Base-by-base conservation (phyloP, 1,140 invertebrate species). In the Apis cerana region DNA sequence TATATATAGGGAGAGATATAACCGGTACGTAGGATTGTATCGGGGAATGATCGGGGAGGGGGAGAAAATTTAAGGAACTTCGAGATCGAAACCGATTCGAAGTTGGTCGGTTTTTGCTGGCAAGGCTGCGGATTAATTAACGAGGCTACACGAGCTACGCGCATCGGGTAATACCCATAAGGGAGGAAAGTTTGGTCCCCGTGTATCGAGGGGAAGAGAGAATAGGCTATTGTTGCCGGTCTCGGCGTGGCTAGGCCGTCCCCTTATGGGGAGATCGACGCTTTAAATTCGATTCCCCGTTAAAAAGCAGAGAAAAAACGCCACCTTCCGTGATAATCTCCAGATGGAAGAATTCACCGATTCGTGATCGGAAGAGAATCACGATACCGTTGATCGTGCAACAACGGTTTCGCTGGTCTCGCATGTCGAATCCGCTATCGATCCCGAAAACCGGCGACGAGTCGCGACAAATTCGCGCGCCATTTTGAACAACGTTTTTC, bases 101-200 rank as follows among this genome's bases (percentile, higher is more conserved):
- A 59, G n/a, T 76, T 59, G 84, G 75, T 83, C 70, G 74, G 3
- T 62, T 75, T 62, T 75, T 75, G 56, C 71, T 2, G 13, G 23
- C 48, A 84, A 87, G 72, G 62, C 33, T 50, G 33, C 62, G 48
- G 82, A 88, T 88, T 88, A 88, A 88, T 88, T 82, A 88, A 88
- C 80, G 69, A 88, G 54, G 21, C 23, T 50, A 2, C 33, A 13
- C 43, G 15, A 13, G 9, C 27, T 17, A 43, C 70, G 77, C 23
- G 43, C 27, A 33, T 64, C 27, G 64, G 33, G 43, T 80, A 75
- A 82, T 82, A 75, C 74, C 62, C 64, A 61, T 76, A 82, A 82
- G 80, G 74, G 64, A 82, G 75, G 64, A 59, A 81, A 82, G 64
- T 82, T 76, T 69, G 54, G 48, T 23, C 52, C 19, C 52, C 43